Percentiles rank a stretch among this genome's conserved stretches.
These are phyloP conservation scores for Oscheius sp. DNA, from an alignment of 2,888 invertebrate genomes.

Conservation along the genomic window DNA sequence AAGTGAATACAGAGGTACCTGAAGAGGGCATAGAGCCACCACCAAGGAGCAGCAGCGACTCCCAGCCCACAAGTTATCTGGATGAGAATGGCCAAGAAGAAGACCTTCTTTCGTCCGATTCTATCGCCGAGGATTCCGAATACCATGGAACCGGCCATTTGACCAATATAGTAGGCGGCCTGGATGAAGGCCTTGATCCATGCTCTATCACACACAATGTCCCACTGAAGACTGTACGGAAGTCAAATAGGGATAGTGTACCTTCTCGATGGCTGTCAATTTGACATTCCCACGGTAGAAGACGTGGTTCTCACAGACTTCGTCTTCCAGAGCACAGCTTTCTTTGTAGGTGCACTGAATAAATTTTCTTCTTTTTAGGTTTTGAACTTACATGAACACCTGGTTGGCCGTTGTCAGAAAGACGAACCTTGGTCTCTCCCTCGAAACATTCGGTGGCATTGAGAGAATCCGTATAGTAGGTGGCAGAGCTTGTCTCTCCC, in stretches of 20 bases:
- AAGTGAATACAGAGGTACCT: slow-evolving; percentile 36
- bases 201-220: slow-evolving; percentile 68
- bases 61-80: slow-evolving; percentile 82
- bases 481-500: slow-evolving; percentile 44
- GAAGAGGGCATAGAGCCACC: slow-evolving; percentile 80
- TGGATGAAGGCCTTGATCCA: slow-evolving; percentile 70
- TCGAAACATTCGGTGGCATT: slow-evolving; percentile 51
- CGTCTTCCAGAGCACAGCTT: slow-evolving; percentile 35
- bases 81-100: slow-evolving; percentile 82
- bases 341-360: slow-evolving; percentile 51
- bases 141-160: slow-evolving; percentile 72
- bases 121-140: slow-evolving; percentile 75
- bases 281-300: slow-evolving; percentile 64
- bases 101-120: slow-evolving; percentile 83
- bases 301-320: slow-evolving; percentile 52
- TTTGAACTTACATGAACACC: slow-evolving; percentile 43
- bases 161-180: slow-evolving; percentile 71
- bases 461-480: slow-evolving; percentile 46
- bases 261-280: slow-evolving; percentile 67
- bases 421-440: slow-evolving; percentile 38
- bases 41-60: slow-evolving; percentile 82
- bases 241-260: slow-evolving; percentile 35
- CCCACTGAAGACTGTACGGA: slow-evolving; percentile 66
- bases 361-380: neutral
- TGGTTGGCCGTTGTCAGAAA: slow-evolving; percentile 34